Conservation (phyloP, 2,113 vertebrate genomes). For the Caracal caracal region DNA sequence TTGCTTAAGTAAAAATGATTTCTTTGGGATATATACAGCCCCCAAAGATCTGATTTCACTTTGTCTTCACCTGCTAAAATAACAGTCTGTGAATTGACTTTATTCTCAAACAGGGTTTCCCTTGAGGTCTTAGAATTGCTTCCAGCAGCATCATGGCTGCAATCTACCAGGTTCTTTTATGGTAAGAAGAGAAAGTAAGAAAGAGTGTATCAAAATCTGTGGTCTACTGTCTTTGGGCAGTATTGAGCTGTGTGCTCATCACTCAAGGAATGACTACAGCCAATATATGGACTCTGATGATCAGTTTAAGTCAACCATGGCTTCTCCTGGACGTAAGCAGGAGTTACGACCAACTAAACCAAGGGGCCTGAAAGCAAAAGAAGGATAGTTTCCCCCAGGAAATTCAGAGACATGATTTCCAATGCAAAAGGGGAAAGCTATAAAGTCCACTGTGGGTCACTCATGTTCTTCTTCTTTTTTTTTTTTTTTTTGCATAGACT, state of each 20-base stretch:
- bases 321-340: background rate
- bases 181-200: background rate
- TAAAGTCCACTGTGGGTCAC: background rate
- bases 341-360: background rate
- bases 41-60: background rate
- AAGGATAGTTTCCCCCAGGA: background rate
- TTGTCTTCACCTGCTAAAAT: background rate
- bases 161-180: background rate
- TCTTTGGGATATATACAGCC: background rate
- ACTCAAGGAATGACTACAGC: background rate
- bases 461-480: background rate
- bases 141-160: background rate
- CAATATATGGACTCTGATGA: background rate
- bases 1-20: background rate
- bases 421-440: background rate
- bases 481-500: background rate
- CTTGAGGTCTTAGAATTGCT: background rate
- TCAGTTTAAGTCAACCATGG: background rate
- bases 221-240: background rate
- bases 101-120: background rate
- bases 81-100: background rate
- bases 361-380: background rate
- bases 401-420: background rate
- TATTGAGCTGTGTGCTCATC: background rate
- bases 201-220: background rate